Conservation (phyloP, 2,113 vertebrate species). For the Microcebus jonahi region DNA sequence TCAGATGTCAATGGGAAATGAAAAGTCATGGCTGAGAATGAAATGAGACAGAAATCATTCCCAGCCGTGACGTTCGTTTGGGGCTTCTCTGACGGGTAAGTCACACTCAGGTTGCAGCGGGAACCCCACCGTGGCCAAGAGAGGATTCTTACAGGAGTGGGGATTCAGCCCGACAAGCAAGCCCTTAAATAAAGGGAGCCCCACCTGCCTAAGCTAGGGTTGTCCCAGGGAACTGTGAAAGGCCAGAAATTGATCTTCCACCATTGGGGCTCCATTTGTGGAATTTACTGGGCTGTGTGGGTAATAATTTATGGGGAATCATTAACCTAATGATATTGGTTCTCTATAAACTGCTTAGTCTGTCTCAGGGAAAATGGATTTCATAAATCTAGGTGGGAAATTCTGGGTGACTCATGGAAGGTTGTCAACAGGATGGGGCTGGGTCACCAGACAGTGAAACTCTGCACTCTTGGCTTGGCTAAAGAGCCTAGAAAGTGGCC, state of each 20-base stretch:
- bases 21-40: conserved; percentile 54
- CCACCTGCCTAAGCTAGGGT: neutral
- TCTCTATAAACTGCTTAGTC: conserved; percentile 81
- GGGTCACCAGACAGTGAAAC: neutral
- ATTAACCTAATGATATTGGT: conserved; percentile 84
- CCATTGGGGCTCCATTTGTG: conserved; percentile 65
- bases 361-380: conserved; percentile 70
- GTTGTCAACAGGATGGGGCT: neutral
- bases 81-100: neutral
- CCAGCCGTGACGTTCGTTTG: neutral
- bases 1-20: conserved; percentile 58
- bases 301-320: conserved; percentile 83
- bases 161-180: neutral
- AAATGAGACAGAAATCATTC: conserved; percentile 42
- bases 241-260: conserved; percentile 43
- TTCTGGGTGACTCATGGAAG: conserved; percentile 56
- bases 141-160: fast-evolving
- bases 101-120: neutral
- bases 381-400: conserved; percentile 71
- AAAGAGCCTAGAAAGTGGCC: neutral
- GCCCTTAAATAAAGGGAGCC: fast-evolving
- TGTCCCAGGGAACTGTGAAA: conserved; percentile 24
- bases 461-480: neutral
- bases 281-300: conserved; percentile 68
- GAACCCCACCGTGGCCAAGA: fast-evolving